phyloP scores from a whole-genome alignment of 1,140 invertebrate species.

The Anthonomus grandis region DNA sequence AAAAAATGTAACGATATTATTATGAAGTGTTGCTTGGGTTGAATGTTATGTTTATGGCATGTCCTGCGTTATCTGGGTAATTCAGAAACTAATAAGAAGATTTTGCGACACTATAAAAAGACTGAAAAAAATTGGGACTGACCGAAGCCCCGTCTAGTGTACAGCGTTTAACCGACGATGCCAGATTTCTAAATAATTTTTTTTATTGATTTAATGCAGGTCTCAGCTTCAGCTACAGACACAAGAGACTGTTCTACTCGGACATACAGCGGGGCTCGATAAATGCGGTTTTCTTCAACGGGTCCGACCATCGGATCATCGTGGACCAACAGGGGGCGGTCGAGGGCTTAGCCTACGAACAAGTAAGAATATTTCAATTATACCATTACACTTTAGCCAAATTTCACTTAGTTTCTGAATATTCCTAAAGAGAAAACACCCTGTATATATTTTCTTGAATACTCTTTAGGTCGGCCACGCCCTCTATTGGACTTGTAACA shows the following conservation, averaged over 20 bases:
- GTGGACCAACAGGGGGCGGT: slow-evolving; percentile 73
- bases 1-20: too few species aligned
- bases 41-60: too few species aligned
- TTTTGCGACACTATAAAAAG: too few species aligned
- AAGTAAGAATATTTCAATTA: slow-evolving; percentile 31
- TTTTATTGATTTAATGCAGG: slow-evolving; percentile 49
- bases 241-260: slow-evolving; percentile 74
- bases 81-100: too few species aligned
- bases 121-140: too few species aligned
- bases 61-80: too few species aligned
- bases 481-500: slow-evolving; percentile 85
- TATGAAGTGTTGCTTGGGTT: too few species aligned
- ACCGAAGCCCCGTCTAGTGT: too few species aligned
- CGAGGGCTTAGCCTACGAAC: slow-evolving; percentile 78
- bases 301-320: slow-evolving; percentile 65
- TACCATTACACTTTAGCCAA: background rate
- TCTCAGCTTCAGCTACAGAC: slow-evolving; percentile 73
- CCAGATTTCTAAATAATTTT: background rate
- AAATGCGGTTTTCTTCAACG: slow-evolving; percentile 80
- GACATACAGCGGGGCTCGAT: slow-evolving; percentile 84
- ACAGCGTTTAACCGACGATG: too few species aligned
- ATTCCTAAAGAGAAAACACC: too few species aligned
- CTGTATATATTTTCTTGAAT: background rate
- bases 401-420: background rate
- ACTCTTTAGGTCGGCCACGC: slow-evolving; percentile 53